Percentiles rank a stretch among this genome's conserved stretches.
Evolutionary conservation across 2,113 vertebrate genomes (phyloP).

Genomic region (Marmota flaviventris): DNA sequence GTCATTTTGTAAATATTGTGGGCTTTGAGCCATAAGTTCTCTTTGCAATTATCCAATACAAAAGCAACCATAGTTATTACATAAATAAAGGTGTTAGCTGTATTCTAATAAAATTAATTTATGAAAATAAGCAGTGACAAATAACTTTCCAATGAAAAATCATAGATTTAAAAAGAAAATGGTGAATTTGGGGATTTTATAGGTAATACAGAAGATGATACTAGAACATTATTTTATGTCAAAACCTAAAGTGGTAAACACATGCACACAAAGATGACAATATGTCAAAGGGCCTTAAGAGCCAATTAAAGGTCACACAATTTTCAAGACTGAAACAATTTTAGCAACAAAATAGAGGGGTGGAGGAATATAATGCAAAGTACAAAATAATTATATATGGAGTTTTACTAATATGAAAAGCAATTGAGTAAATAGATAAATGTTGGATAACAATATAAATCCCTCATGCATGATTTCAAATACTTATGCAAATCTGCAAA

Average conservation of each 20-base stretch:
- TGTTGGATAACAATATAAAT: not conserved
- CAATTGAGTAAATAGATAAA: not conserved
- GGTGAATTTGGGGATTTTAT: not conserved
- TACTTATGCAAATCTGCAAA: not conserved
- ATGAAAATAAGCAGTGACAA: not conserved
- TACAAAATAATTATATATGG: not conserved
- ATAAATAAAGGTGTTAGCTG: not conserved
- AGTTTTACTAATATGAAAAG: not conserved
- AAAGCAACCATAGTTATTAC: not conserved
- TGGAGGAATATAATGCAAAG: not conserved
- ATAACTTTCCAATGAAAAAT: not conserved
- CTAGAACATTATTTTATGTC: not conserved
- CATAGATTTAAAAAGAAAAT: not conserved
- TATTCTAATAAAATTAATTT: not conserved
- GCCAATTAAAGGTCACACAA: accelerated
- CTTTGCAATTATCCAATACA: not conserved
- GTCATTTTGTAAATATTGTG: not conserved
- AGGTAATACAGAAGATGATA: not conserved
- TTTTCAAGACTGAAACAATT: not conserved
- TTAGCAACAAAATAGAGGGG: not conserved
- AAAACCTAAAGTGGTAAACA: not conserved
- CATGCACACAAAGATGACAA: not conserved
- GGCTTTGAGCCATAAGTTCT: not conserved
- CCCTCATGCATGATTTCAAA: not conserved
- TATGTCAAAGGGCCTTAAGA: not conserved